Conservation (phyloP, 2,797 vertebrate genomes). For the Sebastes wilsoni region DNA sequence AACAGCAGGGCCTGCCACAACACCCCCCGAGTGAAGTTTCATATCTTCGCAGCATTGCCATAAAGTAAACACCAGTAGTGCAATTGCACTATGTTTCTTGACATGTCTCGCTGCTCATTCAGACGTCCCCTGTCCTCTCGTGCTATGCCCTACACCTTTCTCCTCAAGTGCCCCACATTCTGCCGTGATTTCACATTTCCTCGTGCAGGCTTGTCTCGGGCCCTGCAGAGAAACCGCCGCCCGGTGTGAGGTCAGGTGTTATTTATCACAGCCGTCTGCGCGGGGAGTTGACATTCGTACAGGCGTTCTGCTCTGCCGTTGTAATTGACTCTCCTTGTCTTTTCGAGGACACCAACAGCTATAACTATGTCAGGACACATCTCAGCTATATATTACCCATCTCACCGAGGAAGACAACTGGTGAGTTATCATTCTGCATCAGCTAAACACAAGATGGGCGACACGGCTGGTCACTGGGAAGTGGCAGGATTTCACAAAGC, state of each 20-base stretch:
- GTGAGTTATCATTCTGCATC: constrained; percentile 90
- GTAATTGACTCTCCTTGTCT: constrained; percentile 93
- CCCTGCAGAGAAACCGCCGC: constrained; percentile 75
- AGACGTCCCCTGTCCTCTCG: constrained; percentile 66
- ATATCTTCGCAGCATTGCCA: constrained; percentile 71
- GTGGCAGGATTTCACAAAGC: constrained; percentile 58
- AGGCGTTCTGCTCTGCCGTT: constrained; percentile 78
- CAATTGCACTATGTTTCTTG: constrained; percentile 57
- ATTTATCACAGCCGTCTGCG: constrained; percentile 85
- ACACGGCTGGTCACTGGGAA: constrained; percentile 61
- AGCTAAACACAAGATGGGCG: constrained; percentile 72
- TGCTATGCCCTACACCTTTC: constrained; percentile 66
- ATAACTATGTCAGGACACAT: constrained; percentile 91
- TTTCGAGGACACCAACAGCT: constrained; percentile 87
- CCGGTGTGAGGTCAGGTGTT: constrained; percentile 83
- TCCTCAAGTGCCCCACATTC: constrained; percentile 70
- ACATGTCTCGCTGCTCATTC: constrained; percentile 71
- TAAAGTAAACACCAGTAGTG: constrained; percentile 66
- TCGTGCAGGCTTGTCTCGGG: constrained; percentile 66
- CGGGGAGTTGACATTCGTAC: constrained; percentile 84
- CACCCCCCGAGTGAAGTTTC: constrained; percentile 69
- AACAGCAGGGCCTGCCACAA: constrained; percentile 75
- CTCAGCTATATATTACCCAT: constrained; percentile 90
- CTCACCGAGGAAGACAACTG: constrained; percentile 87
- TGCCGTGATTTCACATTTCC: constrained; percentile 79